These are phyloP conservation scores for Lithophane ornitopus DNA, from an alignment of 2,888 invertebrate genomes.

Conservation along the genomic window DNA sequence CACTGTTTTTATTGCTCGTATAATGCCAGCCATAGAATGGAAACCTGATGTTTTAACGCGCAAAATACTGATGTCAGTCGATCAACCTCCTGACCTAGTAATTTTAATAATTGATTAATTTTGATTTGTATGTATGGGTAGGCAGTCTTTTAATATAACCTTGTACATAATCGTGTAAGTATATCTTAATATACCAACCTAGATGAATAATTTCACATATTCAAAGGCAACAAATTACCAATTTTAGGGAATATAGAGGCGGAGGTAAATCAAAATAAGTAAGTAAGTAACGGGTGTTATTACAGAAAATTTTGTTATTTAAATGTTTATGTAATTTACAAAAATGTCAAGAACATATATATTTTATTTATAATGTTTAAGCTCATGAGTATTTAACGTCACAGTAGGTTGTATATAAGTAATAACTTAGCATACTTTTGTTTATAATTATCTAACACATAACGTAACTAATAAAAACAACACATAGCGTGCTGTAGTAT, in stretches of 20 bases:
- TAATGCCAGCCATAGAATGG: constrained; percentile 41
- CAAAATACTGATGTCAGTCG: constrained; percentile 58
- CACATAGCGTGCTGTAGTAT: constrained; percentile 24
- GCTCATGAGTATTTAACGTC: not conserved
- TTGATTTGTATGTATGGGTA: constrained; percentile 23
- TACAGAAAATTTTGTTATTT: constrained; percentile 11
- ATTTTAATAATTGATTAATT: constrained; percentile 57
- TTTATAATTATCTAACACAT: constrained; percentile 52
- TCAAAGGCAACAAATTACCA: constrained; percentile 10
- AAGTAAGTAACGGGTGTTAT: not conserved
- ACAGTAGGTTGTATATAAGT: not conserved
- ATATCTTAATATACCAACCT: constrained; percentile 2
- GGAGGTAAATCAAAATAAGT: not conserved
- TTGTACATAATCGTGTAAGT: constrained; percentile 14
- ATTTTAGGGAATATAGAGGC: constrained; percentile 3
- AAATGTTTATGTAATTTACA: not conserved
- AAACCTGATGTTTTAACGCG: constrained; percentile 46
- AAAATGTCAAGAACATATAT: constrained; percentile 3
- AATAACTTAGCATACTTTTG: constrained; percentile 26
- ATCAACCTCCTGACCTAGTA: constrained; percentile 65
- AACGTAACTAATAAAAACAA: constrained; percentile 41
- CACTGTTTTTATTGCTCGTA: constrained; percentile 62
- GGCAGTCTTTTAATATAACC: constrained; percentile 28
- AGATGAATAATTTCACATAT: constrained; percentile 16
- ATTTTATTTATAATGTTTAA: not conserved